Percentiles rank a stretch among this genome's conserved stretches.
phyloP scores from a whole-genome alignment of 2,797 vertebrate genomes.

The Valencia hispanica region DNA sequence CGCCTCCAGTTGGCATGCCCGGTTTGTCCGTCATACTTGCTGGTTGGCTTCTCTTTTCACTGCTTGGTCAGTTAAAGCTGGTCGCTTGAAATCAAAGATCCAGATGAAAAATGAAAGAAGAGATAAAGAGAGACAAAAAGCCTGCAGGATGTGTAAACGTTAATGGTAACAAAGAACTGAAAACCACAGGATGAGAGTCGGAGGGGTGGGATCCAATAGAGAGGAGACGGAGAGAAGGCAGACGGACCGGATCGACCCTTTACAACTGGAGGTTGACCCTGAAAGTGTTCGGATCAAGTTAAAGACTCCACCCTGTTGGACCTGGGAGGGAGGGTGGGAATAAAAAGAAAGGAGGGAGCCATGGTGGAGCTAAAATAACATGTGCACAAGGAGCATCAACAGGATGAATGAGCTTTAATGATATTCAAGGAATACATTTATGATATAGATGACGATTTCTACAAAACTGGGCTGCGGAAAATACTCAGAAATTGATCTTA shows the following conservation, averaged over 20 bases:
- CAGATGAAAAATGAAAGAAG: background rate
- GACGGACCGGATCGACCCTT: conserved; percentile 35
- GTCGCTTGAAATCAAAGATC: conserved; percentile 2
- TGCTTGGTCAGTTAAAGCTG: background rate
- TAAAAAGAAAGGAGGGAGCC: background rate
- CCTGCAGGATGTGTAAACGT: background rate
- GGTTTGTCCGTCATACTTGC: conserved; percentile 76
- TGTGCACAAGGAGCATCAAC: background rate
- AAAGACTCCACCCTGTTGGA: conserved; percentile 58
- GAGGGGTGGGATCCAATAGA: conserved; percentile 44
- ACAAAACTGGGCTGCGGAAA: background rate
- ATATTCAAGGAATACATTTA: background rate
- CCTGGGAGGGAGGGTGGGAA: conserved; percentile 4
- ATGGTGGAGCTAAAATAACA: conserved; percentile 23
- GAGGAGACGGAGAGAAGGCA: conserved; percentile 31
- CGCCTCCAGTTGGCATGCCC: conserved; percentile 60
- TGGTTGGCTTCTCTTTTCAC: background rate
- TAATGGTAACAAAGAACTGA: background rate
- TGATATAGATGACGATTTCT: background rate
- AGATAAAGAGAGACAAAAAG: conserved; percentile 7
- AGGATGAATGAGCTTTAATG: background rate
- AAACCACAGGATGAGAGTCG: conserved; percentile 12
- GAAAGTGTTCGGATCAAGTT: conserved; percentile 41
- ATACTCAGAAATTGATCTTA: background rate
- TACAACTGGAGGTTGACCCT: conserved; percentile 43